Base-by-base conservation (phyloP, 2,113 vertebrate species). In the Ranitomeya imitator region DNA sequence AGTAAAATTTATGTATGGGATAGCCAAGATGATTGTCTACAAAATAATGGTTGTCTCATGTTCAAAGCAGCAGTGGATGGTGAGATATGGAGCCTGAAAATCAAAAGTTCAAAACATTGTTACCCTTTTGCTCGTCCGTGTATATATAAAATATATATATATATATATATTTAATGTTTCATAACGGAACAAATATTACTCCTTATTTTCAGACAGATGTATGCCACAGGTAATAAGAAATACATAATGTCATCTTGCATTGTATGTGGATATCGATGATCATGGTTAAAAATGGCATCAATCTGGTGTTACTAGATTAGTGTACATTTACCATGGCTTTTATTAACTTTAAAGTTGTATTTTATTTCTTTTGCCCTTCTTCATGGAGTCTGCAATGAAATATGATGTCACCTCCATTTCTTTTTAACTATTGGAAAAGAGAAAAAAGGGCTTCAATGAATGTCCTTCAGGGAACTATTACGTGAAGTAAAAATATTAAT, bases 401-500 rank as follows among this genome's bases (percentile, higher is more conserved):
- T 83, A 77, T 88, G 71, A 83, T 65, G 80, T 88, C 71, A 78
- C 45, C 23, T 65, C 10, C 37, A 61, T 83, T 83, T 54, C 51
- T 88, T 21, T 54, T 57, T 57, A 61, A 80, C 65, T 37, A 73
- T 61, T 60, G 52, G 31, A 74, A 82, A 74, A 69, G 61, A 55
- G 13, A 21, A 26, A 76, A 45, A 82, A 88, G 37, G 57, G 19
- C 73, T 76, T 51, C 23, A 31, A 26, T 83, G 73, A 83, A 77
- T 65, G 71, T 84, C 59, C 71, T 88, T 88, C 16, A 61, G 86
- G 86, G 79, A 80, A 69, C 78, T 69, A 14, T 87, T 87, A 81
- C 18, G n/a, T 37, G 63, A 60, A 71, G 55, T 59, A 59, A 79
- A 86, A 87, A 69, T 87, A 81, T 81, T 83, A 83, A 52, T 76